phyloP scores from a whole-genome alignment of 2,797 vertebrate species.

The Petrocephalus schoutedeni region DNA sequence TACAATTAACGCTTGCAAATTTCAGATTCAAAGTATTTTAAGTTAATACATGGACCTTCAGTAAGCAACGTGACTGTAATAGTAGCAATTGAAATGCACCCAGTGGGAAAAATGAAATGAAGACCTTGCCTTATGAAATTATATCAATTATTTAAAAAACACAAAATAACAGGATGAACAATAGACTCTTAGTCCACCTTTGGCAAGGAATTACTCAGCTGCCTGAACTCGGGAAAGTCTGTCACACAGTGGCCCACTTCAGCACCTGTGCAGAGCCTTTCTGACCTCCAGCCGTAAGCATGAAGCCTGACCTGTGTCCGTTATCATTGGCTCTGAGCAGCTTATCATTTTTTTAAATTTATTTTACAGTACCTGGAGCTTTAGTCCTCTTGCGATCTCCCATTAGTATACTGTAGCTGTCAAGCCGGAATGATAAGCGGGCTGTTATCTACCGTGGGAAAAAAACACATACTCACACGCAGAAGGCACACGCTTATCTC shows the following conservation, averaged over 20 bases:
- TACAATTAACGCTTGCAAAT: background rate
- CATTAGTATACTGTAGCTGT: background rate
- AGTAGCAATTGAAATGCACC: background rate
- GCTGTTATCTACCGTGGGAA: background rate
- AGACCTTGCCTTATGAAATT: background rate
- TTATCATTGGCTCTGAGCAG: background rate
- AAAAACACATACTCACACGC: background rate
- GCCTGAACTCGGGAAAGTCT: background rate
- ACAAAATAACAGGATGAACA: background rate
- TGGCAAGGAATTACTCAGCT: background rate
- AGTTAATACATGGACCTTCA: background rate
- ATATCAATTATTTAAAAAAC: background rate
- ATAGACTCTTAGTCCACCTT: background rate
- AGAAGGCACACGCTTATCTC: background rate
- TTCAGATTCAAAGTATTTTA: background rate
- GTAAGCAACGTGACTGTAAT: background rate
- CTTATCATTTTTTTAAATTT: background rate
- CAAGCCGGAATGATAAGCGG: background rate
- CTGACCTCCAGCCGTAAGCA: background rate
- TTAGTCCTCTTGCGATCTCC: background rate
- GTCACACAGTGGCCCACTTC: background rate
- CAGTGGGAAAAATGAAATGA: background rate
- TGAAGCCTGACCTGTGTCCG: background rate
- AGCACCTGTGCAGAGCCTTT: background rate
- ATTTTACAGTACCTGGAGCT: background rate